A percentile compares a stretch with the other conserved stretches of the same genome.
Evolutionary conservation across 1,140 invertebrate genomes (phyloP).

Genomic region (Drosophila punjabiensis): DNA sequence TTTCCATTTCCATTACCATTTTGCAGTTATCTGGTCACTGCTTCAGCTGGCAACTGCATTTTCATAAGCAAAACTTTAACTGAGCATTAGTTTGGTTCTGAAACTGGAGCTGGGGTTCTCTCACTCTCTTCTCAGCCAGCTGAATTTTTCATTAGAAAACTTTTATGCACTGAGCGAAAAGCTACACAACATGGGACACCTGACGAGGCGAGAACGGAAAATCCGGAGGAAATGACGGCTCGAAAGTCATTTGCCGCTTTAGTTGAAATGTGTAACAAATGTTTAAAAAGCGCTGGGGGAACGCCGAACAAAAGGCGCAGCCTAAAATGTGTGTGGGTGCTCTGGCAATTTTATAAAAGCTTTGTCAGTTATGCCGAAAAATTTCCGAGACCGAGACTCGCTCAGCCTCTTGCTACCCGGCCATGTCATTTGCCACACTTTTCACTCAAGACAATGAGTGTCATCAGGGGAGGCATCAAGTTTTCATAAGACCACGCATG

Average conservation of each 20-base stretch:
- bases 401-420: neutral
- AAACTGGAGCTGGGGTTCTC: neutral
- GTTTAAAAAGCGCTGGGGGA: slow-evolving; percentile 22
- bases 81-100: slow-evolving; percentile 34
- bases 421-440: slow-evolving; percentile 63
- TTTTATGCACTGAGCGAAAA: slow-evolving; percentile 40
- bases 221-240: slow-evolving; percentile 61
- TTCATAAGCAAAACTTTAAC: slow-evolving; percentile 54
- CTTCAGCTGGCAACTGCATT: slow-evolving; percentile 46
- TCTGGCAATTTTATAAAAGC: slow-evolving; percentile 59
- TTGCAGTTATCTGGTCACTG: slow-evolving; percentile 36
- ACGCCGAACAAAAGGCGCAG: slow-evolving; percentile 31
- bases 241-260: slow-evolving; percentile 60
- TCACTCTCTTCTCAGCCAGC: slow-evolving; percentile 3
- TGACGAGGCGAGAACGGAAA: slow-evolving; percentile 17
- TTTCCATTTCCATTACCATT: slow-evolving; percentile 30
- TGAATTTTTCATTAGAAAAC: slow-evolving; percentile 77
- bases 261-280: slow-evolving; percentile 43
- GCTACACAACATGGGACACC: slow-evolving; percentile 14
- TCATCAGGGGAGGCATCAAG: slow-evolving; percentile 75
- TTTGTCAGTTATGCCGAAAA: slow-evolving; percentile 56
- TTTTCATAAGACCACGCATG: slow-evolving; percentile 80
- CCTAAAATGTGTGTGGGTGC: slow-evolving; percentile 31
- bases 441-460: slow-evolving; percentile 81
- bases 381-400: slow-evolving; percentile 13